These are phyloP conservation scores for Glareola pratincola DNA, from an alignment of 2,113 vertebrate species.

Conservation along the genomic window DNA sequence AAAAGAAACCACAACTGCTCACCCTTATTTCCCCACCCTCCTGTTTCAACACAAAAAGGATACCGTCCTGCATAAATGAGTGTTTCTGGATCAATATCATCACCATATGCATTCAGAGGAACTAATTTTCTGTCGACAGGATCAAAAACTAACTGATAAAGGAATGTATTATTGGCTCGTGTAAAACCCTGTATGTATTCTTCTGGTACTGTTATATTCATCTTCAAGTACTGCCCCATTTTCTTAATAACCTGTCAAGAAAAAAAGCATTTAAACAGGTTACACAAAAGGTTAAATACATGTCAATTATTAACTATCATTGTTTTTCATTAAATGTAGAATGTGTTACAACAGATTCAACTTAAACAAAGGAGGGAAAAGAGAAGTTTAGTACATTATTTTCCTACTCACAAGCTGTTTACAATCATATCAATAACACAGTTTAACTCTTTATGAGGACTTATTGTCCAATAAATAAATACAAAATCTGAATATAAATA, in stretches of 20 bases:
- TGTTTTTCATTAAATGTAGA: not conserved
- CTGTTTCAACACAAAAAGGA: slow-evolving; percentile 74
- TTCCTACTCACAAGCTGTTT: not conserved
- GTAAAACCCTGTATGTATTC: slow-evolving; percentile 90
- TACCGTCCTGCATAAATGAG: slow-evolving; percentile 92
- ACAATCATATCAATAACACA: not conserved
- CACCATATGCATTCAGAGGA: slow-evolving; percentile 88
- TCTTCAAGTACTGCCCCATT: slow-evolving; percentile 96
- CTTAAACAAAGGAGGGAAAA: not conserved
- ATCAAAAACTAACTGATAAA: slow-evolving; percentile 96
- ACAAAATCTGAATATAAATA: not conserved
- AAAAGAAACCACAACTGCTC: not conserved
- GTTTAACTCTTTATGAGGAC: not conserved
- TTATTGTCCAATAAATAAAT: not conserved
- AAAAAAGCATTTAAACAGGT: not conserved
- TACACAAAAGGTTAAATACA: not conserved
- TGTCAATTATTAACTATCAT: not conserved
- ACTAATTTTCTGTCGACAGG: slow-evolving; percentile 85
- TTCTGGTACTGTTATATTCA: slow-evolving; percentile 85
- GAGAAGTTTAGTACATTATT: not conserved
- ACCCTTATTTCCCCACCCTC: not conserved
- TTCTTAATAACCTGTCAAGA: slow-evolving; percentile 89
- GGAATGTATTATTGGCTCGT: slow-evolving; percentile 93
- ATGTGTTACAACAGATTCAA: not conserved
- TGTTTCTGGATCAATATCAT: slow-evolving; percentile 78